phyloP scores from a whole-genome alignment of 1,140 invertebrate genomes.

The Eurytemora carolleeae region DNA sequence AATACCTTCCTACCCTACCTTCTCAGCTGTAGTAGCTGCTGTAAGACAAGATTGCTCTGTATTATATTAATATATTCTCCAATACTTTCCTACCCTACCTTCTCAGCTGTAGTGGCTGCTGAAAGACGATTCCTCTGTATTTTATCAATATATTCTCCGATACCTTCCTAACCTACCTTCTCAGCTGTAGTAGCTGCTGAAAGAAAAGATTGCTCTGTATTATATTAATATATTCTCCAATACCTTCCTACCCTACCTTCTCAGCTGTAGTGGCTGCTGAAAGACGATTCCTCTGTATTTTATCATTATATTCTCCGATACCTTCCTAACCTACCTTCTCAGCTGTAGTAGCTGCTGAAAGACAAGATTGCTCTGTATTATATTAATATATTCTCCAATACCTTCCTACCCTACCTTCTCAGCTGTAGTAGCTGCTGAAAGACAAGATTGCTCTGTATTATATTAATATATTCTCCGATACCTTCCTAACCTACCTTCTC shows the following conservation, averaged over 20 bases:
- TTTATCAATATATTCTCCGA: conserved; percentile 62
- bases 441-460: conserved; percentile 59
- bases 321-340: conserved; percentile 53
- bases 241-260: no score
- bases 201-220: no score
- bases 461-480: conserved; percentile 75
- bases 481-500: no score
- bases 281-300: no score
- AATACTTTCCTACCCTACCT: conserved; percentile 39
- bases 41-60: conserved; percentile 64
- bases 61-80: conserved; percentile 81
- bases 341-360: conserved; percentile 60
- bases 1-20: conserved; percentile 71
- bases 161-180: background rate
- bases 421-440: conserved; percentile 60
- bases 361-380: conserved; percentile 62
- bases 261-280: no score
- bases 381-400: no score
- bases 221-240: no score
- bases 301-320: no score
- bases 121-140: conserved; percentile 59
- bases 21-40: conserved; percentile 54
- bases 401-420: no score
- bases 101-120: conserved; percentile 61
- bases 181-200: no score